Evolutionary conservation across 2,888 invertebrate species (phyloP).

Genomic region (Bibio marci): DNA sequence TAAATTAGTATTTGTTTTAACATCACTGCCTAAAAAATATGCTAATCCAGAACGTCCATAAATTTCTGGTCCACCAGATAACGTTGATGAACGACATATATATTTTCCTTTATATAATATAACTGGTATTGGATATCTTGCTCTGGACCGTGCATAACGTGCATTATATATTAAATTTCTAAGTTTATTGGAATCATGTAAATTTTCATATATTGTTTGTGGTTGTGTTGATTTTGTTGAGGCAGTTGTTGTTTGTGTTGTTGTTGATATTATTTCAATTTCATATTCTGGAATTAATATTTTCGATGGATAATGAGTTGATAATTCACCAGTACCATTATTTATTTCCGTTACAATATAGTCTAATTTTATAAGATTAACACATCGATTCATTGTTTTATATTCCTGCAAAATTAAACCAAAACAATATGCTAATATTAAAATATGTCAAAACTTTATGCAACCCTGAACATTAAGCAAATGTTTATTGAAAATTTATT

Average conservation of each 20-base stretch:
- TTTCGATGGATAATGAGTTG: conserved; percentile 52
- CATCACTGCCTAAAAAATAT: conserved; percentile 19
- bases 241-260: conserved; percentile 14
- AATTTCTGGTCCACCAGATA: conserved; percentile 56
- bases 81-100: conserved; percentile 55
- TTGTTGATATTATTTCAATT: conserved; percentile 9
- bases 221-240: conserved; percentile 19
- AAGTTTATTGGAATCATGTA: conserved; percentile 37
- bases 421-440: too few species aligned
- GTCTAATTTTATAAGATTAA: conserved; percentile 31
- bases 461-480: too few species aligned
- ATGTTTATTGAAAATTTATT: too few species aligned
- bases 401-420: too few species aligned
- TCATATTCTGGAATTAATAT: conserved; percentile 46
- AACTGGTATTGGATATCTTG: conserved; percentile 59
- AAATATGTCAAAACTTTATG: too few species aligned
- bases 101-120: conserved; percentile 57
- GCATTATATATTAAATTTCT: conserved; percentile 47
- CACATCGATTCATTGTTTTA: too few species aligned
- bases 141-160: conserved; percentile 53
- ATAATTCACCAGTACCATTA: conserved; percentile 47
- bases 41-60: conserved; percentile 48
- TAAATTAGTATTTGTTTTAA: too few species aligned
- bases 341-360: conserved; percentile 45
- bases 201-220: conserved; percentile 39